phyloP scores from a whole-genome alignment of 2,888 invertebrate species.

The Asteroscopus sphinx region DNA sequence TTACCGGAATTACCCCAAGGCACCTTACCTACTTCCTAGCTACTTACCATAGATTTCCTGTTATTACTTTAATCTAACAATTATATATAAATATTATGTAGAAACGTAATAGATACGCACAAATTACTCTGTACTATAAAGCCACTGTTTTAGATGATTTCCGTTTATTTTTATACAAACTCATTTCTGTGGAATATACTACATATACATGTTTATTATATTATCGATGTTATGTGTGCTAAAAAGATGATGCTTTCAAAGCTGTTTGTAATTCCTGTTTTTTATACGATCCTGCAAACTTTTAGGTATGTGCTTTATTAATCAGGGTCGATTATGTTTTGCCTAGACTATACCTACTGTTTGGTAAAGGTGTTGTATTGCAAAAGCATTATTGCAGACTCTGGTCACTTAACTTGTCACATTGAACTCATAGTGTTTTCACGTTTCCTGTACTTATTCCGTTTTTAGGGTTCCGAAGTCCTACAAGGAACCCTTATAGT shows the following conservation, averaged over 20 bases:
- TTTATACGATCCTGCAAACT: constrained; percentile 55
- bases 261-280: constrained; percentile 60
- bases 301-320: constrained; percentile 27
- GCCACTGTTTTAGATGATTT: constrained; percentile 64
- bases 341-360: not conserved
- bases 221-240: constrained; percentile 67
- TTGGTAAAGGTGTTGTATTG: constrained; percentile 18
- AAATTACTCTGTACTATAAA: constrained; percentile 71
- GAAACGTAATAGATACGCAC: constrained; percentile 83
- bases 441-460: too few relatives aligned
- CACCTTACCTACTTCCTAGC: too few relatives aligned
- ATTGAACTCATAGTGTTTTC: not conserved
- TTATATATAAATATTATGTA: constrained; percentile 62
- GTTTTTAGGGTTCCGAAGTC: too few relatives aligned
- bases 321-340: constrained; percentile 14
- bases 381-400: not conserved
- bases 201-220: constrained; percentile 44
- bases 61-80: constrained; percentile 39
- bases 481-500: too few relatives aligned
- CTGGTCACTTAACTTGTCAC: too few relatives aligned
- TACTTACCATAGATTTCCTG: constrained; percentile 3
- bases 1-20: too few relatives aligned
- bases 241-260: constrained; percentile 65
- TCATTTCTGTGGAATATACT: constrained; percentile 37
- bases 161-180: constrained; percentile 48